Conservation (phyloP, 2,797 vertebrate species). For the Mormyrops attenuatus region DNA sequence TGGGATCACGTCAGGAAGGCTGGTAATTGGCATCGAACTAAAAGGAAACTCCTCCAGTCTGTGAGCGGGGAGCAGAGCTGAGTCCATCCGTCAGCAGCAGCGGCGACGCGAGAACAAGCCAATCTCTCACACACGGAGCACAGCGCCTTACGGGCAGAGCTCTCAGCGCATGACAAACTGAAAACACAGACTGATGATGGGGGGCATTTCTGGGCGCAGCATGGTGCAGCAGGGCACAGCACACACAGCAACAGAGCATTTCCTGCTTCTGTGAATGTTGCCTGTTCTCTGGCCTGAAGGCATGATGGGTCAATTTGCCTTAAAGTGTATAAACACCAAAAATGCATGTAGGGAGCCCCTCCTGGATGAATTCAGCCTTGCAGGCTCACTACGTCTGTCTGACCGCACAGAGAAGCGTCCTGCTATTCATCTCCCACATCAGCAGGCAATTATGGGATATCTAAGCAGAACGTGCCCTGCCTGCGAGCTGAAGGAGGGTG, state of each 20-base stretch:
- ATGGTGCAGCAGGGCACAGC: not conserved
- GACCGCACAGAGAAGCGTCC: conserved; percentile 52
- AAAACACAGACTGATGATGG: not conserved
- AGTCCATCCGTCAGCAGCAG: not conserved
- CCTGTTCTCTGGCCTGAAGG: not conserved
- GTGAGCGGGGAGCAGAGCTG: not conserved
- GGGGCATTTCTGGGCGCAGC: not conserved
- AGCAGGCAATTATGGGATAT: conserved; percentile 57
- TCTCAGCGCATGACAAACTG: not conserved
- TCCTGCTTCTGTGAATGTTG: not conserved
- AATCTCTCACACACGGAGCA: not conserved
- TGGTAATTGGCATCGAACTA: not conserved
- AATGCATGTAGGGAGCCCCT: conserved; percentile 37
- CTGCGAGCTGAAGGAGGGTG: conserved; percentile 51
- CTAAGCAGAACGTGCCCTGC: conserved; percentile 30
- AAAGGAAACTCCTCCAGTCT: not conserved
- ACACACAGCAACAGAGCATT: not conserved
- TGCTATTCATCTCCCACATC: conserved; percentile 52
- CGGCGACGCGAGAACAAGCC: not conserved
- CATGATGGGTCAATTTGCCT: conserved; percentile 35
- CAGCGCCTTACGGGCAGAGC: not conserved
- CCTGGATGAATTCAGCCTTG: conserved; percentile 47
- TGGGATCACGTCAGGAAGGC: not conserved
- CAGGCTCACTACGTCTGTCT: conserved; percentile 57
- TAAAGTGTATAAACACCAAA: conserved; percentile 49